These are phyloP conservation scores for Hermaeophaga mercurialis DNA, from an alignment of 2,888 invertebrate genomes.

Conservation along the genomic window DNA sequence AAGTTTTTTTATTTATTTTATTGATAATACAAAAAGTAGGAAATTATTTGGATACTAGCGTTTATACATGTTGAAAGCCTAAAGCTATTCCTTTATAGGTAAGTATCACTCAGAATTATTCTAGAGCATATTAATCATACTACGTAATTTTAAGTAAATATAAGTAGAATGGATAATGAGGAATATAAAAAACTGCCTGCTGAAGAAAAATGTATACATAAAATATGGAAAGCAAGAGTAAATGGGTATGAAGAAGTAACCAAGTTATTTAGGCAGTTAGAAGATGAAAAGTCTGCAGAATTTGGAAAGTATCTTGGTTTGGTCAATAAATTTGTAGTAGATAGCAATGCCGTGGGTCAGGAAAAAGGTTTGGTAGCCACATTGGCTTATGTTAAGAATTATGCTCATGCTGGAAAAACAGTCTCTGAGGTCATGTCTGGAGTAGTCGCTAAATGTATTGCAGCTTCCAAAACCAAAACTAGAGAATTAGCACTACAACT, in stretches of 20 bases:
- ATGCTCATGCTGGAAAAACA: conserved; percentile 84
- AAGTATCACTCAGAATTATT: too few species aligned
- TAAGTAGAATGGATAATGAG: conserved; percentile 54
- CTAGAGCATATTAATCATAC: too few species aligned
- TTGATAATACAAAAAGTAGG: too few species aligned
- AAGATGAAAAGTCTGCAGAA: conserved; percentile 92
- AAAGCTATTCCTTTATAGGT: too few species aligned
- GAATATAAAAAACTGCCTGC: conserved; percentile 85
- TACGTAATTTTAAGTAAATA: not conserved
- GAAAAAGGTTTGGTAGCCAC: conserved; percentile 95
- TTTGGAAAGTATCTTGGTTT: conserved; percentile 90
- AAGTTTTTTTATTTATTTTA: too few species aligned
- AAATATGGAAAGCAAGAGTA: conserved; percentile 94
- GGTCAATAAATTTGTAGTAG: conserved; percentile 92
- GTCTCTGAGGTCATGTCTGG: conserved; percentile 80
- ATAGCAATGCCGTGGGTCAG: conserved; percentile 93
- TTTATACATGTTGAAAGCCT: too few species aligned
- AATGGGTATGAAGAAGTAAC: conserved; percentile 93
- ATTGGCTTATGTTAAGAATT: conserved; percentile 89
- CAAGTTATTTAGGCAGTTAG: conserved; percentile 84
- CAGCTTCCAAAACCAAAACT: conserved; percentile 88
- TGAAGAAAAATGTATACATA: conserved; percentile 92
- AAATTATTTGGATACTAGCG: too few species aligned
- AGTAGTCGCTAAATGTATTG: conserved; percentile 90
- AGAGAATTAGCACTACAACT: conserved; percentile 90